Percentiles rank a stretch among this genome's conserved stretches.
Conservation (phyloP, 2,888 invertebrate species). For the Scaptomyza reducta region DNA sequence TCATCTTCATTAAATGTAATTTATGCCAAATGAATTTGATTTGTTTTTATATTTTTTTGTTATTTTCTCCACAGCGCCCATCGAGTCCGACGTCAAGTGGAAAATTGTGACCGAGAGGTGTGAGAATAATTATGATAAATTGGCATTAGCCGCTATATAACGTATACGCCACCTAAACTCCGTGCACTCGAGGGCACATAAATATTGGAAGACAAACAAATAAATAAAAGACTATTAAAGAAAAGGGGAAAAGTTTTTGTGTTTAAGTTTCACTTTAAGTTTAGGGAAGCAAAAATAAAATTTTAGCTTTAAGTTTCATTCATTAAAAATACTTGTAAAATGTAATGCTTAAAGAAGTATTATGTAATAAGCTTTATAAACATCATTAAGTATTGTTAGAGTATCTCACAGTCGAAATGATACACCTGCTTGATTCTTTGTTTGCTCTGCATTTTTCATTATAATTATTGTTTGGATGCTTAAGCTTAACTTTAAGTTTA, state of each 20-base stretch:
- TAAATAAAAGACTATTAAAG: background rate
- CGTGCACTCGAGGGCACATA: background rate
- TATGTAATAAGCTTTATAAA: no score
- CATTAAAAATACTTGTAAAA: no score
- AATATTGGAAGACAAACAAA: slow-evolving; percentile 12
- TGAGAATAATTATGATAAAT: slow-evolving; percentile 34
- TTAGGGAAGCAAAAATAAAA: background rate
- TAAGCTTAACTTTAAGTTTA: no score
- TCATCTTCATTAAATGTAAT: slow-evolving; percentile 37
- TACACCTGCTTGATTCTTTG: background rate
- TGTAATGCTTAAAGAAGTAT: no score
- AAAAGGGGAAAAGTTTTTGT: background rate
- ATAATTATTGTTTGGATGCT: slow-evolving; percentile 73
- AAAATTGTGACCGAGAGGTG: slow-evolving; percentile 68
- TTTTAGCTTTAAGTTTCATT: no score
- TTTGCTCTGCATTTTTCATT: slow-evolving; percentile 66
- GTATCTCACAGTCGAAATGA: background rate
- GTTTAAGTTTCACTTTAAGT: background rate
- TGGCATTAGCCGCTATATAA: slow-evolving; percentile 41
- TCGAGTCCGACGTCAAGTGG: slow-evolving; percentile 47
- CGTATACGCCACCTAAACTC: slow-evolving; percentile 50
- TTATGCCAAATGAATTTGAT: slow-evolving; percentile 58
- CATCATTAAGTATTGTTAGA: background rate
- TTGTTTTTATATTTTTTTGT: slow-evolving; percentile 32
- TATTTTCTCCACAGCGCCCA: background rate